Evolutionary conservation across 2,113 vertebrate genomes (phyloP).

Genomic region (Channa argus): DNA sequence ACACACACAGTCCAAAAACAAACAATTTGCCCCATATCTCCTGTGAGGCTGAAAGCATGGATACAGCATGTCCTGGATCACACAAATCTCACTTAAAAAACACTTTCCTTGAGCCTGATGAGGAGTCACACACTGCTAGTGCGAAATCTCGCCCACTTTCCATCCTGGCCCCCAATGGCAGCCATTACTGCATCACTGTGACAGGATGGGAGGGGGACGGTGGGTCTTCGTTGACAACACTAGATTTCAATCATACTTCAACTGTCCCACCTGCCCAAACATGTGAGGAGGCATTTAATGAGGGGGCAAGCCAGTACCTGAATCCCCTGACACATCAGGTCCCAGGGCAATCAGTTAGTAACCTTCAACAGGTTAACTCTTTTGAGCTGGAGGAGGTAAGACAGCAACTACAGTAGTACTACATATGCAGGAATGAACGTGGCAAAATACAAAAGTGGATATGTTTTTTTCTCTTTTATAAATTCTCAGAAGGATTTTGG

Average conservation of each 20-base stretch:
- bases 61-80: conserved; percentile 11
- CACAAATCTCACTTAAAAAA: background rate
- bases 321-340: conserved; percentile 38
- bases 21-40: conserved; percentile 7
- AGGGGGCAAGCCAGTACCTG: conserved; percentile 45
- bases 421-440: background rate
- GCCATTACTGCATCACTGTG: conserved; percentile 73
- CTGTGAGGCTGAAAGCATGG: conserved; percentile 1
- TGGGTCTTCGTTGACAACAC: conserved; percentile 10
- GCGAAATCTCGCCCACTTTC: conserved; percentile 14
- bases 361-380: conserved; percentile 72
- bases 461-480: too few relatives aligned
- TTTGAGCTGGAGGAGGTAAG: conserved; percentile 86
- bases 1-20: background rate
- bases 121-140: background rate
- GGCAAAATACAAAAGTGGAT: too few relatives aligned
- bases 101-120: background rate
- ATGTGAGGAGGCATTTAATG: background rate
- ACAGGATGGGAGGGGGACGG: conserved; percentile 71
- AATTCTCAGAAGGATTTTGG: too few relatives aligned
- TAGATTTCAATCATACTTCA: conserved; percentile 12
- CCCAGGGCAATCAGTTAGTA: conserved; percentile 32
- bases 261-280: background rate
- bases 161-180: background rate
- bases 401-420: background rate